These are phyloP conservation scores for Xenopus petersii DNA, from an alignment of 2,797 vertebrate species.

Conservation along the genomic window DNA sequence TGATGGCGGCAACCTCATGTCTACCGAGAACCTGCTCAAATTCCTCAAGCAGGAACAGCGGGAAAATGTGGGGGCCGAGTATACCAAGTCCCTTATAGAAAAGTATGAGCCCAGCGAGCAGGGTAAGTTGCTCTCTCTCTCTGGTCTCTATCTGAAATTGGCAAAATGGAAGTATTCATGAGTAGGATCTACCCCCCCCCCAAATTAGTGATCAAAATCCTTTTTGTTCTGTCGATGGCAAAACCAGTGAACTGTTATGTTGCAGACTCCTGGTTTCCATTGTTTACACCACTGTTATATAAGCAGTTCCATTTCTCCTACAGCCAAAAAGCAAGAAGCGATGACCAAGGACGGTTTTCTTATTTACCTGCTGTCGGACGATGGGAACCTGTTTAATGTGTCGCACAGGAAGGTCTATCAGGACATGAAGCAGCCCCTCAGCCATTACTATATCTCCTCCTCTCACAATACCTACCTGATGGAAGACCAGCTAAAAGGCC, in stretches of 20 bases:
- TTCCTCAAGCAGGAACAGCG: conserved; percentile 79
- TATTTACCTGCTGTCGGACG: conserved; percentile 81
- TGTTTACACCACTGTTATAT: too few species aligned
- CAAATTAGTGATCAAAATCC: too few species aligned
- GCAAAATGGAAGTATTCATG: too few species aligned
- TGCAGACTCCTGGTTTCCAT: too few species aligned
- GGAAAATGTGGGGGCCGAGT: conserved; percentile 61
- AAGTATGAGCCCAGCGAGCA: conserved; percentile 79
- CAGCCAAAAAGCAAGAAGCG: conserved; percentile 75
- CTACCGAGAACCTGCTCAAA: conserved; percentile 66
- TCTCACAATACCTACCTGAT: conserved; percentile 97
- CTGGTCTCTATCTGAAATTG: too few species aligned
- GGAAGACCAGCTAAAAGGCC: conserved; percentile 90
- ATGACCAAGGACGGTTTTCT: conserved; percentile 94
- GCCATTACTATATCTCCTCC: conserved; percentile 91
- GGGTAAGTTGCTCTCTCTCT: conserved; percentile 62
- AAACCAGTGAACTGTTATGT: too few species aligned
- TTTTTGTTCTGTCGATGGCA: too few species aligned
- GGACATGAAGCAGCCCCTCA: conserved; percentile 92
- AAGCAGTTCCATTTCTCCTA: too few species aligned
- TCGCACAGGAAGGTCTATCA: conserved; percentile 79
- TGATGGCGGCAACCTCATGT: conserved; percentile 66
- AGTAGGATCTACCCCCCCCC: too few species aligned
- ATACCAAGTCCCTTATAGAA: conserved; percentile 78
- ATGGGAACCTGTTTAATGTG: conserved; percentile 76